Conservation (phyloP, 2,797 vertebrate species). For the Erethizon dorsatum region DNA sequence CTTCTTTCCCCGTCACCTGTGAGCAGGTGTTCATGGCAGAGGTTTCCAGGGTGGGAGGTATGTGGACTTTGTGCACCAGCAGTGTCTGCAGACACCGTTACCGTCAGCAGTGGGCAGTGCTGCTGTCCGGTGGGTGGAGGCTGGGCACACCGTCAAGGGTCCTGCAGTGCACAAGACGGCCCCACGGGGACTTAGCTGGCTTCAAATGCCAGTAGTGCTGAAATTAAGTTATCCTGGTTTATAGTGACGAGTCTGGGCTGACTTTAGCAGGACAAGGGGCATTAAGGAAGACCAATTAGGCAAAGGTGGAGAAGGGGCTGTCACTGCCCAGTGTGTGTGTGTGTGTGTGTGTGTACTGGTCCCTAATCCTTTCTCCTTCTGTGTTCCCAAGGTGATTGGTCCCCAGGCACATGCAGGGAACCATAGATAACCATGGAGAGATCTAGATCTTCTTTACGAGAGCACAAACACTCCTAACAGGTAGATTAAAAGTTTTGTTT, state of each 20-base stretch:
- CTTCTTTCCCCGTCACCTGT: background rate
- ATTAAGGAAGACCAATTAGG: background rate
- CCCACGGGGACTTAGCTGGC: background rate
- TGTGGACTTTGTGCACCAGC: background rate
- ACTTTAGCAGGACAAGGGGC: background rate
- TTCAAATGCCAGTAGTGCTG: too few species aligned
- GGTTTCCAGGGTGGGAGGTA: background rate
- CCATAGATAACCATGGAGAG: background rate
- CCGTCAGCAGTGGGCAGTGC: background rate
- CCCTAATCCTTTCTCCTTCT: too few species aligned
- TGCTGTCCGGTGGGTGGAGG: background rate
- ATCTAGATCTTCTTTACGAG: background rate
- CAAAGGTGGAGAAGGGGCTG: fast-evolving
- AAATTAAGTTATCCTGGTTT: background rate
- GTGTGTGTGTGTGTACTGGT: background rate
- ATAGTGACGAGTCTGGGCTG: background rate
- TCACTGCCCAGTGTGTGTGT: background rate
- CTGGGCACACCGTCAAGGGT: background rate
- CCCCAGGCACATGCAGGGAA: background rate
- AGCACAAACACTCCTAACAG: background rate
- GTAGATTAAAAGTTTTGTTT: background rate
- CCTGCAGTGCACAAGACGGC: background rate
- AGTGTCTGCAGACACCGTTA: background rate
- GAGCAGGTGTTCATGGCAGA: background rate
- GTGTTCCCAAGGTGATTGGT: background rate